Conservation (phyloP, 2,888 invertebrate species). For the Hecatera dysodea region DNA sequence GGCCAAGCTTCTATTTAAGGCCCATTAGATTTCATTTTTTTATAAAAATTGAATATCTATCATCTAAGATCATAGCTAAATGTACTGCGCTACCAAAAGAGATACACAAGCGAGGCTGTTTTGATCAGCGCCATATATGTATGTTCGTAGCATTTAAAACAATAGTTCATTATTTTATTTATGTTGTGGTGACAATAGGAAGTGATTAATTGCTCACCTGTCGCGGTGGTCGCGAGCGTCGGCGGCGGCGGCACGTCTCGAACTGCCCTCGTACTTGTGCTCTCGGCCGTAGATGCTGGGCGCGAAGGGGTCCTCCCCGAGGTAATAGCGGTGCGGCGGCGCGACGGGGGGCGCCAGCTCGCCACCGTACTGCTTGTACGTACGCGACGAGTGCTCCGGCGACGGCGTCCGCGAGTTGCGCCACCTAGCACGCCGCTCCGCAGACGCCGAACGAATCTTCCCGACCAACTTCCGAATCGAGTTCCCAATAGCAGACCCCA, state of each 20-base stretch:
- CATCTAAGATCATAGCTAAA: slow-evolving; percentile 61
- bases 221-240: slow-evolving; percentile 87
- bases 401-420: slow-evolving; percentile 91
- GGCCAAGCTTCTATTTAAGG: slow-evolving; percentile 87
- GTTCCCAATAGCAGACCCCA: slow-evolving; percentile 93
- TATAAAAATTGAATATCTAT: slow-evolving; percentile 64
- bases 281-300: slow-evolving; percentile 96
- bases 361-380: slow-evolving; percentile 88
- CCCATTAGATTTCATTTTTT: slow-evolving; percentile 73
- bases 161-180: slow-evolving; percentile 53
- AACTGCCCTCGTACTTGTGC: slow-evolving; percentile 94
- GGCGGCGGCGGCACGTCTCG: slow-evolving; percentile 85
- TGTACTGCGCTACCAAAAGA: slow-evolving; percentile 37
- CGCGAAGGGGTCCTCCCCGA: slow-evolving; percentile 96
- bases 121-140: slow-evolving; percentile 47
- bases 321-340: slow-evolving; percentile 95
- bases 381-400: slow-evolving; percentile 90
- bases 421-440: slow-evolving; percentile 92
- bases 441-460: slow-evolving; percentile 94
- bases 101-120: slow-evolving; percentile 32
- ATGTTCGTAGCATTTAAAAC: slow-evolving; percentile 39
- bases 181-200: slow-evolving; percentile 47
- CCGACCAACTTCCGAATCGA: slow-evolving; percentile 95
- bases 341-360: slow-evolving; percentile 87
- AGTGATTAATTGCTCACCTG: slow-evolving; percentile 81